These are phyloP conservation scores for Thamnophis elegans DNA, from an alignment of 2,797 vertebrate species.

Conservation along the genomic window DNA sequence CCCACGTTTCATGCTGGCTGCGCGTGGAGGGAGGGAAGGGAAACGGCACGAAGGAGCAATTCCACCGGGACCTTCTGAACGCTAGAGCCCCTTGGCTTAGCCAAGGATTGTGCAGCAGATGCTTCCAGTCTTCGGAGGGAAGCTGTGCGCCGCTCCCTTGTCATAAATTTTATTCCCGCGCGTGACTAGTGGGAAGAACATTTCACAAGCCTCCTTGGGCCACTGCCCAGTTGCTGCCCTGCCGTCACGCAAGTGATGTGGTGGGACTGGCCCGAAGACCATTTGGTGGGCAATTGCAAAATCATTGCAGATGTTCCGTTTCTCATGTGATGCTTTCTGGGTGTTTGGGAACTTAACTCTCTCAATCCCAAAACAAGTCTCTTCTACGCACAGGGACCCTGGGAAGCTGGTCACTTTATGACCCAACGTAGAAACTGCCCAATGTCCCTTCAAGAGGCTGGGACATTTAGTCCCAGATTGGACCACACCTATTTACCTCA, in stretches of 20 bases:
- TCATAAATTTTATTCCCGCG: neutral
- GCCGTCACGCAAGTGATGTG: neutral
- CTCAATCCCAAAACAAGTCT: neutral
- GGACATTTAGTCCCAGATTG: neutral
- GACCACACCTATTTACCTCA: neutral
- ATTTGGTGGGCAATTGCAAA: neutral
- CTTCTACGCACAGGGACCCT: neutral
- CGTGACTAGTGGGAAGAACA: neutral
- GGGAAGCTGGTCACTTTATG: neutral
- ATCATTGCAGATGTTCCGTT: rapidly evolving
- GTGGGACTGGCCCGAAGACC: too few relatives aligned
- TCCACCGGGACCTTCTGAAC: neutral
- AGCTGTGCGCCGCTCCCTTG: neutral
- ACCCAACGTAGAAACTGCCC: neutral
- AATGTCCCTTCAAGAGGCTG: neutral
- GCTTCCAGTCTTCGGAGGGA: neutral
- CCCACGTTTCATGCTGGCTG: neutral
- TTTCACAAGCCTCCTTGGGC: neutral
- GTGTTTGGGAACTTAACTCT: neutral
- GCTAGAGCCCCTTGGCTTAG: neutral
- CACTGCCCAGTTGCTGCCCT: neutral
- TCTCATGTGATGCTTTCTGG: too few relatives aligned
- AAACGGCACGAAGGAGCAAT: neutral
- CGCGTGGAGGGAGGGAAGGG: neutral
- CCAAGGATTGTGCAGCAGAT: neutral